phyloP scores from a whole-genome alignment of 2,888 invertebrate genomes.

The Stenichneumon culpator region DNA sequence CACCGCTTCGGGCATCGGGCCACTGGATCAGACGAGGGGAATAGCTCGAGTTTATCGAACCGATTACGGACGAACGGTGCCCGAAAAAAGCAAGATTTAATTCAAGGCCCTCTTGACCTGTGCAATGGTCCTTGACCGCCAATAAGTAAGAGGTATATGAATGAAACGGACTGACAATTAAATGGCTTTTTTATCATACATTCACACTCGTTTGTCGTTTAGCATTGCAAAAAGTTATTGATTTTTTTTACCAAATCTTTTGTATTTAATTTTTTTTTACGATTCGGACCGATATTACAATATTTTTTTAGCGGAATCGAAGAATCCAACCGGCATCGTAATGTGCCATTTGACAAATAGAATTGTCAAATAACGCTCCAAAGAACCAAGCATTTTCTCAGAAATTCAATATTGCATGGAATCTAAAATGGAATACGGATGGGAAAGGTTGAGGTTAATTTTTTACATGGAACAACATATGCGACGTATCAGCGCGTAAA shows the following conservation, averaged over 20 bases:
- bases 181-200: neutral
- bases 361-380: too few species aligned
- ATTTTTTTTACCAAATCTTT: neutral
- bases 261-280: neutral
- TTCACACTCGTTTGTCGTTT: neutral
- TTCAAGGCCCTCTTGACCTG: constrained; percentile 19
- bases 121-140: neutral
- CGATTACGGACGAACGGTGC: constrained; percentile 22
- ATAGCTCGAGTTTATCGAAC: constrained; percentile 48
- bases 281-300: neutral
- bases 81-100: neutral
- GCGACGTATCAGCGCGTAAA: too few species aligned
- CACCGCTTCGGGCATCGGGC: constrained; percentile 19
- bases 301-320: neutral
- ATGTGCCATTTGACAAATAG: too few species aligned
- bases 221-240: neutral
- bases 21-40: constrained; percentile 42
- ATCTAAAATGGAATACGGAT: neutral
- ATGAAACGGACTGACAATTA: neutral
- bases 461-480: neutral
- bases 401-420: neutral
- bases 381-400: neutral
- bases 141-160: neutral
- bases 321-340: too few species aligned
- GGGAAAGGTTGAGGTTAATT: neutral